A percentile compares a stretch with the other conserved stretches of the same genome.
Evolutionary conservation across 1,140 invertebrate species (phyloP).

Genomic region (Apis laboriosa): DNA sequence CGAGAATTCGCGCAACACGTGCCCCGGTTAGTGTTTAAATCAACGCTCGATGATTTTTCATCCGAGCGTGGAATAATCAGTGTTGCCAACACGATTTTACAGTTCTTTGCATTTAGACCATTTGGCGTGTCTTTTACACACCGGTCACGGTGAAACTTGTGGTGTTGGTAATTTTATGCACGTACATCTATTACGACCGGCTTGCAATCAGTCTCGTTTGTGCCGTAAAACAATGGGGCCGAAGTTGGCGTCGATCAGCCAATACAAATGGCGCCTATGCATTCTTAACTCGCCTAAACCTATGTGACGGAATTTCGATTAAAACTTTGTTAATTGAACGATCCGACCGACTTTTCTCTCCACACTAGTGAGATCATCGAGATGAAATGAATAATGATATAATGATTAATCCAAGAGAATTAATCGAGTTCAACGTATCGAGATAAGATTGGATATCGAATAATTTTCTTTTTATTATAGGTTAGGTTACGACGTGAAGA

Average conservation of each 20-base stretch:
- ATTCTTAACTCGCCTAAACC: neutral
- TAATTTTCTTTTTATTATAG: no score
- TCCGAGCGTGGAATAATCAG: neutral
- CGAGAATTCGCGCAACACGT: neutral
- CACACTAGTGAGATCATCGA: no score
- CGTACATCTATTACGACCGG: constrained; percentile 54
- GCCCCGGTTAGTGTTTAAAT: neutral
- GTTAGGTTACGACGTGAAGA: no score
- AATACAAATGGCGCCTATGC: neutral
- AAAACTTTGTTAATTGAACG: neutral
- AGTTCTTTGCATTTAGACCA: constrained; percentile 1
- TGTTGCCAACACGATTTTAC: constrained; percentile 13
- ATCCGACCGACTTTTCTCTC: neutral
- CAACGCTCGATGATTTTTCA: neutral
- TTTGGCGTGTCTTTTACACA: neutral
- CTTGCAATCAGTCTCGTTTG: constrained; percentile 59
- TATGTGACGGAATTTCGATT: neutral
- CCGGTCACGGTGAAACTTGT: constrained; percentile 13
- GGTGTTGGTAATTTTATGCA: constrained; percentile 47
- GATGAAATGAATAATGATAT: no score
- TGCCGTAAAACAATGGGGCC: constrained; percentile 33
- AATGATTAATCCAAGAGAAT: no score
- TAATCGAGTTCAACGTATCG: no score
- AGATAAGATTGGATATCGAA: no score
- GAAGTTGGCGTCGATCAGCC: constrained; percentile 13